phyloP scores from a whole-genome alignment of 2,888 invertebrate species.

The Sphaerophoria rueppellii region DNA sequence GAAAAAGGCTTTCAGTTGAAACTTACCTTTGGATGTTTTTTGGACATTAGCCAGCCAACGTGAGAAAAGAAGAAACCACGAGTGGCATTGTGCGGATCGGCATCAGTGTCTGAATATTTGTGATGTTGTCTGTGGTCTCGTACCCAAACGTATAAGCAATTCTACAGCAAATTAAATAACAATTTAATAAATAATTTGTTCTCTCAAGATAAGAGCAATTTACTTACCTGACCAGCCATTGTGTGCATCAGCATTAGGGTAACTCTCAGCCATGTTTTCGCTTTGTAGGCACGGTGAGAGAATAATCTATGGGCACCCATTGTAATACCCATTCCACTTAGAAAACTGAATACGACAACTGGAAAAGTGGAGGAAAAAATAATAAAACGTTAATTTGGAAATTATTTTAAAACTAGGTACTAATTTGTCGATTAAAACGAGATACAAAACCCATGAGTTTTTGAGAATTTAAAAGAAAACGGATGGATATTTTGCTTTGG shows the following conservation, averaged over 20 bases:
- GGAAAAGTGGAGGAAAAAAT: constrained; percentile 7
- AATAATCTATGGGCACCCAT: constrained; percentile 92
- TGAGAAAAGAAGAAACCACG: constrained; percentile 95
- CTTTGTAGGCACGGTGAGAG: constrained; percentile 91
- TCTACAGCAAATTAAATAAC: constrained; percentile 82
- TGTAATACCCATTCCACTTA: constrained; percentile 86
- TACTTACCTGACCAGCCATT: constrained; percentile 86
- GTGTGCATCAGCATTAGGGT: constrained; percentile 87
- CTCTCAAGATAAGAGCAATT: not conserved
- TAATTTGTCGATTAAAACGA: too few relatives aligned
- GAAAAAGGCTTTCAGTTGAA: not conserved
- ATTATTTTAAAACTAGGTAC: too few relatives aligned
- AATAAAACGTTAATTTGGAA: not conserved
- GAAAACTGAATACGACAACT: constrained; percentile 56
- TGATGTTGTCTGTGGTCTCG: constrained; percentile 92
- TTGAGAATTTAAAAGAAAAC: too few relatives aligned
- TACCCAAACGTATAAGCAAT: constrained; percentile 89
- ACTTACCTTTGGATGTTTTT: constrained; percentile 88
- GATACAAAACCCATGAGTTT: too few relatives aligned
- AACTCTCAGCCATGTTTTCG: constrained; percentile 85
- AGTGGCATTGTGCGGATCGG: constrained; percentile 91
- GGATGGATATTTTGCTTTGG: too few relatives aligned
- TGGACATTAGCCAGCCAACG: constrained; percentile 91
- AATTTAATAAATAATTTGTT: constrained; percentile 22
- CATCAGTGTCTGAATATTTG: constrained; percentile 88